phyloP scores from a whole-genome alignment of 2,797 vertebrate species.

The Falco cherrug region DNA sequence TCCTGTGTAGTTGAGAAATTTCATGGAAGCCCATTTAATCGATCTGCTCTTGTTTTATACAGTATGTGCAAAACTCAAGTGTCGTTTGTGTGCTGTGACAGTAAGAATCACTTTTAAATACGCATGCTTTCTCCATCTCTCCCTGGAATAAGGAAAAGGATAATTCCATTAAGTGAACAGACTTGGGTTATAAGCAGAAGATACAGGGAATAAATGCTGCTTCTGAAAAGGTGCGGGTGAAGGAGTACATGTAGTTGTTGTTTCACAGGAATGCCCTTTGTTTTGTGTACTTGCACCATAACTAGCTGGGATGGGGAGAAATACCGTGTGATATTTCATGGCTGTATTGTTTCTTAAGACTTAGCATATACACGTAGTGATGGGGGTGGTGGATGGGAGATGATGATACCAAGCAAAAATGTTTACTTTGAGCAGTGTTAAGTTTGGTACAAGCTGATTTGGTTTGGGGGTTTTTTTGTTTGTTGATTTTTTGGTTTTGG shows the following conservation, averaged over 20 bases:
- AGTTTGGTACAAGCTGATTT: neutral
- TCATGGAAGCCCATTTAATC: neutral
- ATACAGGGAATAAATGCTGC: neutral
- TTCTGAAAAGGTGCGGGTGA: neutral
- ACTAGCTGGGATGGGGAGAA: neutral
- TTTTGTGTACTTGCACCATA: neutral
- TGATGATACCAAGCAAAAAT: neutral
- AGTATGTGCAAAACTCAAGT: neutral
- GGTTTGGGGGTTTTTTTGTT: too few species aligned
- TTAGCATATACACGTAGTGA: accelerated
- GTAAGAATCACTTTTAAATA: neutral
- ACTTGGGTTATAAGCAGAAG: neutral
- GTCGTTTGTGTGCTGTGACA: neutral
- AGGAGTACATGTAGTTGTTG: neutral
- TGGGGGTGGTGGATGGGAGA: neutral
- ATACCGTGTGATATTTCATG: neutral
- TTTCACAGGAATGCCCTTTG: accelerated
- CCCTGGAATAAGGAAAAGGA: neutral
- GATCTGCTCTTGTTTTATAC: neutral
- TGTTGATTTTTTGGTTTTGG: neutral
- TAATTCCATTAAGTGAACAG: neutral
- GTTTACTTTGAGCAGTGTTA: neutral
- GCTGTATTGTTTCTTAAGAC: neutral
- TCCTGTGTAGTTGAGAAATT: neutral
- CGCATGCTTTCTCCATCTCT: neutral